Evolutionary conservation across 2,113 vertebrate genomes (phyloP).

Genomic region (Sander lucioperca): DNA sequence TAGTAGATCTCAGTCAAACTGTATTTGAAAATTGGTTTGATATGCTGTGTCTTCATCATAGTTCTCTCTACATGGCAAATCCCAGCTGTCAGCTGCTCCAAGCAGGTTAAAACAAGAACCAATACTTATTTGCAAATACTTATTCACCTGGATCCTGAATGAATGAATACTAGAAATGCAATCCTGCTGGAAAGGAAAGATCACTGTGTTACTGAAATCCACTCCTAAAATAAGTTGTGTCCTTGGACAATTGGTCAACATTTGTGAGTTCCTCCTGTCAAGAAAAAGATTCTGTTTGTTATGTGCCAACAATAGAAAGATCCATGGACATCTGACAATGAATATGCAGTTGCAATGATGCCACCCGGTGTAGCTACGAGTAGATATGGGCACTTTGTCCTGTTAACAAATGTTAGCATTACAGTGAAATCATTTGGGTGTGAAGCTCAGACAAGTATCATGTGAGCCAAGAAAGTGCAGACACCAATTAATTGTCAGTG

Average conservation of each 20-base stretch:
- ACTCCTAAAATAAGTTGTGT: background rate
- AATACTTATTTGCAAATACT: background rate
- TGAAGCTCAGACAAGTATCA: slow-evolving; percentile 32
- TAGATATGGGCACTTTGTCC: slow-evolving; percentile 27
- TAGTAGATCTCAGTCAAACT: background rate
- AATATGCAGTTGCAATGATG: slow-evolving; percentile 28
- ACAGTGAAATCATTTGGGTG: slow-evolving; percentile 45
- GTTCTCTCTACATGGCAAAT: slow-evolving; percentile 7
- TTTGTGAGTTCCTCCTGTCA: background rate
- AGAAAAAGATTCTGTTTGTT: slow-evolving; percentile 14
- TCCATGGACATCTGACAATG: slow-evolving; percentile 49
- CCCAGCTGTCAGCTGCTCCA: slow-evolving; percentile 15
- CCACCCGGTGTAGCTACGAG: background rate
- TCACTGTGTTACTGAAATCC: background rate
- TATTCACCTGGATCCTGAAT: background rate
- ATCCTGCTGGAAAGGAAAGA: background rate
- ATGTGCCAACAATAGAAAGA: slow-evolving; percentile 20
- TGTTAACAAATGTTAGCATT: slow-evolving; percentile 40
- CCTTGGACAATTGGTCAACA: background rate
- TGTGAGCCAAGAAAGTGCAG: slow-evolving; percentile 53
- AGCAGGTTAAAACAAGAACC: background rate
- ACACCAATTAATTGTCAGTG: slow-evolving; percentile 53
- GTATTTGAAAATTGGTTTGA: background rate
- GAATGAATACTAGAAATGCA: background rate
- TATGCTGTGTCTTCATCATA: background rate